Base-by-base conservation (phyloP, 2,888 invertebrate genomes). In the Conistra vaccinii region DNA sequence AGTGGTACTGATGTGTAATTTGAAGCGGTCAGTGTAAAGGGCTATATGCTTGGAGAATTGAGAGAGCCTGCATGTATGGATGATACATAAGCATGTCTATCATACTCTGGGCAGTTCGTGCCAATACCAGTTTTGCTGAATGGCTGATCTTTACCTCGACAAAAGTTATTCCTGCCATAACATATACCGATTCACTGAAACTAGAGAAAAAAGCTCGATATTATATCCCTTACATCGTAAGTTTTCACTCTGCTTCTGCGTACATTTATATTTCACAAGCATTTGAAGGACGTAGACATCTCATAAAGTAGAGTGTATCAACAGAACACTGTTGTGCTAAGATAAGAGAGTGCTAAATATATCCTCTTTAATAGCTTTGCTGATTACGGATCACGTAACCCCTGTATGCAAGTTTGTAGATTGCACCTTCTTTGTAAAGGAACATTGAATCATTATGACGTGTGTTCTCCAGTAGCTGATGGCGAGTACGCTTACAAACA, bases 311-410 rank as follows among this genome's bases (percentile, higher is more conserved):
- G 55, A 68, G 61, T 62, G 39, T 81, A 72, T 74, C 63, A 74
- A 69, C 69, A 57, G 26, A 55, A 76, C 69, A 67, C 79, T 79
- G 79, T 85, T 71, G 55, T 53, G 76, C 35, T 12, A 29, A 76
- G 84, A 85, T 85, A 83, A 83, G 14, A n/a, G 12, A 42, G 35
- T 35, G 60, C 73, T 83, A 77, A 70, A 76, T 61, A 85, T 81
- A 70, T 80, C 67, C 58, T 60, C 62, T 63, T 51, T 78, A 51
- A 78, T 75, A 73, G 61, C 72, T 42, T 53, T 75, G n/a, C 61
- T 78, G 75, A 85, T 85, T 78, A 71, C 32, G 4, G 26, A 73
- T 81, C 77, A 81, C 65, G 71, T 74, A 48, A 73, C 61, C 42
- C 4, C 9, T 73, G 39, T 60, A 42, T 83, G 73, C 69, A 83